Evolutionary conservation across 1,140 invertebrate species (phyloP), one percentile per base, ranked within the genome.

Genomic region (Antheraea pernyi): DNA sequence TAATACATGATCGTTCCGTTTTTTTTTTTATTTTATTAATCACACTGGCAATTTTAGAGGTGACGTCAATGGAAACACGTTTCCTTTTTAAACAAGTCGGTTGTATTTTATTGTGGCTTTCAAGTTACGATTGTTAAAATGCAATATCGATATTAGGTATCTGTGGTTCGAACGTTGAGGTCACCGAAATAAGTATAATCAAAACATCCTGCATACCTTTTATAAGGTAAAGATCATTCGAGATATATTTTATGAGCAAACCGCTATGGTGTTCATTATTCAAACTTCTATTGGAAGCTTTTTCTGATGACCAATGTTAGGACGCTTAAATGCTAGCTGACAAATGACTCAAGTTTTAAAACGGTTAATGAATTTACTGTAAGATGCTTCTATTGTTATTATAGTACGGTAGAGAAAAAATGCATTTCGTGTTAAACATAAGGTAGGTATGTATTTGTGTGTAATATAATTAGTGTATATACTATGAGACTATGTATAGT

Each of bases 1-100:
- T 75, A 60, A 69, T 75, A 60, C 59, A 62, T 67, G 36, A 65
- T 62, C 48, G 36, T 67, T 59, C 46, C 71, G 22, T 30, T 75
- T 65, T 53, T 48, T 48, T 48, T 48, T 13, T 16, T 10, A 6
- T 10, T 53, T 53, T 53, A 5, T 53, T 53, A 53, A 53, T 53
- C 46, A 53, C 9, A 53, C 1, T 53, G 11, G 46, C 46, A n/a
- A 53, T 53, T 53, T 53, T 53, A 16, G 46, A 6, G 46, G 6
- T 53, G 46, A 53, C 46, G 16, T 53, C 46, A 53, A 16, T 53
- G 5, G 0, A 16, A 53, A 53, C 39, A 42, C 11, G 46, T 53
- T 16, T 53, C 16, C 46, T 53, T 53, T 53, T 53, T 5, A 16
- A 53, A n/a, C 13, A n/a, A 53, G 11, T 13, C 13, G 46, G 2